Evolutionary conservation across 2,888 invertebrate genomes (phyloP), one percentile per base, ranked within the genome.

Genomic region (Acronicta psi): DNA sequence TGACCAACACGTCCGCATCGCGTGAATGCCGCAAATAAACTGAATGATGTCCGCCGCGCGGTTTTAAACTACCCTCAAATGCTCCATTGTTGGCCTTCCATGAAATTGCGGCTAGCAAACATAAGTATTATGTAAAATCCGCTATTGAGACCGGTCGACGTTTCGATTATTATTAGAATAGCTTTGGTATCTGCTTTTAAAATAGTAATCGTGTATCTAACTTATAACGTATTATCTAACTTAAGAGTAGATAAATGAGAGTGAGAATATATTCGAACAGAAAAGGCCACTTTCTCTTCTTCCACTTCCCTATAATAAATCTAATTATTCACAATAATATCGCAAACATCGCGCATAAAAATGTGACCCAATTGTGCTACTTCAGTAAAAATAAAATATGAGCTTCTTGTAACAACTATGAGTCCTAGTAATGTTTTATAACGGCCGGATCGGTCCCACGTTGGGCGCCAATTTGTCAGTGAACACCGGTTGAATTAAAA

Each of bases 11-110:
- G 77, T 81, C 75, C 68, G 65, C 73, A 60, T 85, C 63, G 83
- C 85, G 84, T 85, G 84, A 79, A 79, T 29, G 57, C 36, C 56
- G 50, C 57, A 44, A 60, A 76, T 79, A 76, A 76, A 82, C 73
- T 77, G 70, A 73, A 51, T 50, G 49, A 58, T 69, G 64, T 43
- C 60, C 57, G 51, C 53, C 58, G 58, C 46, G 61, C 46, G 61
- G 44, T 58, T 69, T 61, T 59, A 70, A 79, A 75, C 71, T 77
- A 77, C 75, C 75, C 71, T 68, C 79, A 65, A 80, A 79, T 60
- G 50, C 59, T 72, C 57, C 68, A 72, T 68, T 76, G 73, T 73
- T 68, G 64, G 69, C 68, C 53, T 52, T 71, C 57, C 57, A 67
- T 66, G 62, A 72, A 73, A 71, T 55, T 44, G 13, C 20, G 55